Evolutionary conservation across 2,797 vertebrate species (phyloP).

Genomic region (Alca torda): DNA sequence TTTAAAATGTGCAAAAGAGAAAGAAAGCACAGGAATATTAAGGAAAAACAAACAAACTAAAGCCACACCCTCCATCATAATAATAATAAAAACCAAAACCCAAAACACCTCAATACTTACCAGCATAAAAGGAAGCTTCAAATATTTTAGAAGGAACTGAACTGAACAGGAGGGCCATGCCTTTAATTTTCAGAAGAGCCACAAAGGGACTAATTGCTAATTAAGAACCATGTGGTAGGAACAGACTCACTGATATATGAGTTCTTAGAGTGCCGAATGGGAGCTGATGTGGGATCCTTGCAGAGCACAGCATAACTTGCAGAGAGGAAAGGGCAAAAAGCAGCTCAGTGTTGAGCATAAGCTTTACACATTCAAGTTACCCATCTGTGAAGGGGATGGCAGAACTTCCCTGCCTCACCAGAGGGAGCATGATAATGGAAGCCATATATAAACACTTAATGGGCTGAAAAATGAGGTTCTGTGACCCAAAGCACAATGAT

Average conservation of each 20-base stretch:
- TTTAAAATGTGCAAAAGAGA: not conserved
- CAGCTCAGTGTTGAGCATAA: not conserved
- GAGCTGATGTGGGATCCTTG: not conserved
- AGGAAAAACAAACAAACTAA: not conserved
- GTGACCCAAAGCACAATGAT: not conserved
- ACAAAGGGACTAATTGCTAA: not conserved
- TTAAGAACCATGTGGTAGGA: not conserved
- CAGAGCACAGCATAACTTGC: not conserved
- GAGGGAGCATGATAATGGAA: not conserved
- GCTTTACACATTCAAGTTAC: not conserved
- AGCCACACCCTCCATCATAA: accelerated
- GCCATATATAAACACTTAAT: not conserved
- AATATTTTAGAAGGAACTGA: not conserved
- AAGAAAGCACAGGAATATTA: not conserved
- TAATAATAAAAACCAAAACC: not conserved
- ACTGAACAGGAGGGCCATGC: not conserved
- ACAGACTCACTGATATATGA: not conserved
- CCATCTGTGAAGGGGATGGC: not conserved
- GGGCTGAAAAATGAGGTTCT: not conserved
- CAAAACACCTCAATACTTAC: accelerated
- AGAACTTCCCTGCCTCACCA: not conserved
- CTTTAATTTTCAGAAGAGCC: not conserved
- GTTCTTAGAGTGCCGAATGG: not conserved
- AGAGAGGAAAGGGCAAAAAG: not conserved
- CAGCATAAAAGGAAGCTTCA: not conserved